Percentiles rank a stretch among this genome's conserved stretches.
Evolutionary conservation across 2,113 vertebrate species (phyloP).

Genomic region (Malurus alboscapulatus): DNA sequence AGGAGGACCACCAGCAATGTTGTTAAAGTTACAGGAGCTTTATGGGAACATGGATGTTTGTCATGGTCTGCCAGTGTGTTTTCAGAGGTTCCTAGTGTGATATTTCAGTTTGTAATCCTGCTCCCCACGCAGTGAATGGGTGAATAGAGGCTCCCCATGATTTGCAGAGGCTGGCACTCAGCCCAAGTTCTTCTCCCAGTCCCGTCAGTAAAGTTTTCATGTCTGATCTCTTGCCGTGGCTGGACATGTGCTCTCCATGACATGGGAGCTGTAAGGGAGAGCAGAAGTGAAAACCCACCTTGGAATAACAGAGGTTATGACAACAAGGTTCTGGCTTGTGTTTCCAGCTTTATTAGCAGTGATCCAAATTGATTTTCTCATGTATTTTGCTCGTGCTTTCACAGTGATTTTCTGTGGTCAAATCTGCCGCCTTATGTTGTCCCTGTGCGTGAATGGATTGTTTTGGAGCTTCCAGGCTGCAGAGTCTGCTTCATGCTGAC

Average conservation of each 20-base stretch:
- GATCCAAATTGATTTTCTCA: not conserved
- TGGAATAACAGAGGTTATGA: not conserved
- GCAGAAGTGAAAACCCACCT: not conserved
- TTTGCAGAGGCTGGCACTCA: not conserved
- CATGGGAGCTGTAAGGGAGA: fast-evolving
- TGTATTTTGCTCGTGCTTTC: not conserved
- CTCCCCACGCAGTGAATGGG: not conserved
- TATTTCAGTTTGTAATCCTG: not conserved
- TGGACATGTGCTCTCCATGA: not conserved
- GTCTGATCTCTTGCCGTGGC: not conserved
- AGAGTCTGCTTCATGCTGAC: not conserved
- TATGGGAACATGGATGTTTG: not conserved
- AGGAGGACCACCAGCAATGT: not conserved
- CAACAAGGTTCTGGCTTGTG: not conserved
- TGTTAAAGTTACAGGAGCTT: not conserved
- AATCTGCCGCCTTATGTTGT: not conserved
- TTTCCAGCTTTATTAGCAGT: not conserved
- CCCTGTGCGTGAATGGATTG: not conserved
- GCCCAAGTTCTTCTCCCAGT: not conserved
- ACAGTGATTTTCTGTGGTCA: not conserved
- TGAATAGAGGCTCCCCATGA: not conserved
- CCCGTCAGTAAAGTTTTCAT: fast-evolving
- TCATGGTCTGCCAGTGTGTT: not conserved
- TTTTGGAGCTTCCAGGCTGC: not conserved
- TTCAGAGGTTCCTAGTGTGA: not conserved